Evolutionary conservation across 2,113 vertebrate species (phyloP), one percentile per base, ranked within the genome.

Genomic region (Podarcis raffonei): DNA sequence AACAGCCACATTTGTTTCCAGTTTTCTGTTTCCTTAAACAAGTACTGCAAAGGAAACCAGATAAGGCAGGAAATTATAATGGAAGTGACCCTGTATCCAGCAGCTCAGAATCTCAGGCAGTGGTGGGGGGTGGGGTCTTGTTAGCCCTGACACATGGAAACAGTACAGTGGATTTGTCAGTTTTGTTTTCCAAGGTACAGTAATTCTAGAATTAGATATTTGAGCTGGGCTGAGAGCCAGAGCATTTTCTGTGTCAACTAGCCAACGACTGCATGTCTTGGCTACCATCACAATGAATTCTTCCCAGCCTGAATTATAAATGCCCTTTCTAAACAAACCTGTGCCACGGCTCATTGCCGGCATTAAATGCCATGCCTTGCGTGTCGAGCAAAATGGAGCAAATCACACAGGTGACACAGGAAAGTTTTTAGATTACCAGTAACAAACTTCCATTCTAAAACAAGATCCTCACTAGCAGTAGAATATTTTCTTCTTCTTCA

Each of bases 1-100:
- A 94, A 89, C 92, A 48, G 69, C 88, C 48, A 30, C 77, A n/a
- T 90, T 86, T 76, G 72, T 90, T 90, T 75, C 85, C 4, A 0
- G 7, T 9, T 53, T 53, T 53, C 48, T 53, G 48, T 53, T 53
- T 77, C 84, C 79, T 88, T 85, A 82, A 85, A 87, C 39, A 76
- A 75, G 81, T 23, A 32, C 85, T 94, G 88, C 83, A 90, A 95
- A 94, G 90, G 88, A 91, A 95, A 95, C 18, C 48, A 94, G 95
- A 89, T 79, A 90, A 90, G 86, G 94, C 93, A 75, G 79, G 93
- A 95, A 96, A 86, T 6, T 0, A 84, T 69, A 74, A 86, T 30
- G 78, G 5, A 32, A 77, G 22, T 88, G 86, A 39, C 71, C 30
- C 18, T 83, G 84, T 80, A 90, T 75, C 62, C 0, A 42, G 74